Evolutionary conservation across 2,797 vertebrate genomes (phyloP), one percentile per base, ranked within the genome.

Genomic region (Poeciliopsis presidionis): DNA sequence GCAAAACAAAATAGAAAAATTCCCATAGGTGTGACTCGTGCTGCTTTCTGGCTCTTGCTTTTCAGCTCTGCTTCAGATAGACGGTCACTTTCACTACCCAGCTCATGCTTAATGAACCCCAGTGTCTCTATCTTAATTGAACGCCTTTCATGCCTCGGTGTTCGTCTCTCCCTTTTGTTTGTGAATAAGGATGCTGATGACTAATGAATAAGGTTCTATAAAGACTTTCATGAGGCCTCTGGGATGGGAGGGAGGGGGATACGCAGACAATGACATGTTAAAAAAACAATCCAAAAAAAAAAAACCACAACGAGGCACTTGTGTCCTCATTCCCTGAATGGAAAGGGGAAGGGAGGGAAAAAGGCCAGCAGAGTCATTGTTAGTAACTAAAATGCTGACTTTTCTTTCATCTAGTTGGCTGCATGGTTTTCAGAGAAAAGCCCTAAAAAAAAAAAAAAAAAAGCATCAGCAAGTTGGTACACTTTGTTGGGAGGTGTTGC

Each of bases 91-190:
- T 95, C 95, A 96, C 96, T 91, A 91, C 88, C 89, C 89, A 95
- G 91, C 93, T 95, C 94, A 95, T 93, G 95, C 94, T 96, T 97
- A 97, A 97, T 97, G 96, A 97, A 97, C 95, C 96, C 93, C 95
- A 95, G 95, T 95, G 89, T 96, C 95, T 94, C 93, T 86, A 95
- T 95, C 95, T 95, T 97, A 96, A 97, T 97, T 96, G 95, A 96
- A 96, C 96, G 95, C 91, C 92, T 94, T 95, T 91, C 92, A 92
- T 91, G 93, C 95, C 94, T 92, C 91, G 82, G 81, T 87, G 89
- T 86, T 81, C 70, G n/a, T 45, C 41, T 77, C 22, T 43, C n/a
- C 74, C 76, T 76, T 79, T 53, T 86, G 86, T 91, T 89, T 87
- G 84, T 57, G 76, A 87, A 86, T 77, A 63, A 69, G 78, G 85